Conservation (phyloP, 2,888 invertebrate species). For the Parnassius apollo region DNA sequence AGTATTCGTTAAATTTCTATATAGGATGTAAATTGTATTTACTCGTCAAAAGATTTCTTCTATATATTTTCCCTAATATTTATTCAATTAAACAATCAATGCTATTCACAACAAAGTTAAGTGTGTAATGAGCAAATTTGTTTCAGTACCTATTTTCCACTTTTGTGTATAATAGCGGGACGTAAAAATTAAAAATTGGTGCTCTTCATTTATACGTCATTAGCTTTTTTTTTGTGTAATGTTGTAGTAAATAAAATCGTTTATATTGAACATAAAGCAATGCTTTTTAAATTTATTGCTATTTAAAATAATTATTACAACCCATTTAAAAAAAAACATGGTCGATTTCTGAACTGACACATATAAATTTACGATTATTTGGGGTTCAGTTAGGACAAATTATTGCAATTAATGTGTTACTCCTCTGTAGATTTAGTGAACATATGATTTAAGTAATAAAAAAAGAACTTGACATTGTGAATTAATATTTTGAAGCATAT, state of each 20-base stretch:
- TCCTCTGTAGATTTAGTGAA: too few species aligned
- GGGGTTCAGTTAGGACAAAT: neutral
- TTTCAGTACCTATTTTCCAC: slow-evolving; percentile 9
- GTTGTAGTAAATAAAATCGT: slow-evolving; percentile 13
- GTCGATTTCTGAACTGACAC: neutral
- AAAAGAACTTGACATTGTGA: slow-evolving; percentile 5
- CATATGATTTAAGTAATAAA: neutral
- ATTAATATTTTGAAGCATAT: slow-evolving; percentile 4
- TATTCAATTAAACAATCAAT: too few species aligned
- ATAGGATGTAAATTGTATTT: too few species aligned
- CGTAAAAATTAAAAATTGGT: slow-evolving; percentile 8
- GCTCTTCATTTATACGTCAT: slow-evolving; percentile 11
- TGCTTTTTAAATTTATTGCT: slow-evolving; percentile 11
- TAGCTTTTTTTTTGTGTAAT: slow-evolving; percentile 9
- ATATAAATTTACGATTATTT: neutral
- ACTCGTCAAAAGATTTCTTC: too few species aligned
- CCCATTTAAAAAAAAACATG: slow-evolving; percentile 4
- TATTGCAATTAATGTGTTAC: neutral
- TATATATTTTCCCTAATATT: too few species aligned
- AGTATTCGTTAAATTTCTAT: too few species aligned
- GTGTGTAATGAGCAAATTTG: neutral
- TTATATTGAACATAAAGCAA: slow-evolving; percentile 1
- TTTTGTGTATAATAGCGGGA: neutral
- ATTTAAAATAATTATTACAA: too few species aligned
- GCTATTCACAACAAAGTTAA: too few species aligned